Percentiles rank a stretch among this genome's conserved stretches.
Conservation (phyloP, 2,888 invertebrate genomes). For the Eupithecia subfuscata region DNA sequence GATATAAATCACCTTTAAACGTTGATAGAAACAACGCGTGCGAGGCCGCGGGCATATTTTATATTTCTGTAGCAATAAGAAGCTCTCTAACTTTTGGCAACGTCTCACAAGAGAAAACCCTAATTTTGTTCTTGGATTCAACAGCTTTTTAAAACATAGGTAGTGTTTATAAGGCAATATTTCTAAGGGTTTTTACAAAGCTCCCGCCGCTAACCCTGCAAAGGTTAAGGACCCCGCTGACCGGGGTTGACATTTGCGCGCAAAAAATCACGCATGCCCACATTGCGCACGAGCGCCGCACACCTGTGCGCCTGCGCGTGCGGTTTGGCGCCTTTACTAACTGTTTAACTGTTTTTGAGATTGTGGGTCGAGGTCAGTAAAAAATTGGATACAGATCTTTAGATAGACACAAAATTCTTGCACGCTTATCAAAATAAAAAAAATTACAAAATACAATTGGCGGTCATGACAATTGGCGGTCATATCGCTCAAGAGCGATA, state of each 20-base stretch:
- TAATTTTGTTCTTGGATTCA: no score
- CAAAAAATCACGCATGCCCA: slow-evolving; percentile 57
- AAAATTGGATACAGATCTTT: neutral
- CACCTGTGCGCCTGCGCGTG: slow-evolving; percentile 42
- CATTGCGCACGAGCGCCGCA: slow-evolving; percentile 37
- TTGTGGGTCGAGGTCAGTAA: neutral
- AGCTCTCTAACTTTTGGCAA: neutral
- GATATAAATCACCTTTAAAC: no score
- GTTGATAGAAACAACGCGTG: no score
- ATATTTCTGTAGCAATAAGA: neutral
- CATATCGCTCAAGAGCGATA: no score
- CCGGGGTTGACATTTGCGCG: slow-evolving; percentile 57
- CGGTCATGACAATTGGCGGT: no score
- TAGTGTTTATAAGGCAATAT: neutral
- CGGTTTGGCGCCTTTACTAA: slow-evolving; percentile 25
- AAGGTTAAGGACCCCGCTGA: slow-evolving; percentile 54
- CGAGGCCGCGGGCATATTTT: no score
- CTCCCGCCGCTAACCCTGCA: slow-evolving; percentile 19
- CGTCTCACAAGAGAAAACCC: no score
- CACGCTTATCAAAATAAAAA: no score
- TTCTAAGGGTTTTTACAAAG: neutral
- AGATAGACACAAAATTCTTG: no score
- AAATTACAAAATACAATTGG: no score
- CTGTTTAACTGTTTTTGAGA: slow-evolving; percentile 12
- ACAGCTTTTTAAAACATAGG: neutral